Base-by-base conservation (phyloP, 2,888 invertebrate species). In the Panopea generosa region DNA sequence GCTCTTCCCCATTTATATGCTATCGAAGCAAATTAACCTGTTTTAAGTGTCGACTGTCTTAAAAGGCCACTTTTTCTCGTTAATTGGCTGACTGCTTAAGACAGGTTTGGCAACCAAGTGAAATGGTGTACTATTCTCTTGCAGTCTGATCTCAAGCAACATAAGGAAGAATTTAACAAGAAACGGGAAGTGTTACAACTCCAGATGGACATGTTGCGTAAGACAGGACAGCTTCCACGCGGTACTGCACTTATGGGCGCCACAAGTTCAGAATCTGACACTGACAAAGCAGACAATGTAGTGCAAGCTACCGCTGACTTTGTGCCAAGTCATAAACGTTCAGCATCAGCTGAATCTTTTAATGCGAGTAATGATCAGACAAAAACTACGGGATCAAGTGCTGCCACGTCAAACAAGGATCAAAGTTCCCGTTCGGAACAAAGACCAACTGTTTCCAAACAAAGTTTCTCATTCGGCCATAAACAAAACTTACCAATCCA, bases 121-220 rank as follows among this genome's bases (percentile, higher is more conserved):
- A n/a, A n/a, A n/a, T n/a, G n/a, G n/a, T n/a, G n/a, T n/a, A n/a
- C n/a, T n/a, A n/a, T 33, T 33, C 6, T 45, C 33, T 73, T 70
- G 18, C 70, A 88, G 87, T 68, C 74, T 79, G 98, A 98, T 90
- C 95, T 98, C 16, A 95, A 95, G 24, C 96, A 97, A 84, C 98
- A 98, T 91, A 94, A 98, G n/a, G 98, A 98, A 87, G 96, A 97
- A 86, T 93, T 98, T 14, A 98, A 96, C 90, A 94, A 97, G 24
- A 95, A 97, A 92, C 94, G 98, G 92, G 98, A 98, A 91, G 94
- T 96, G 57, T 93, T 98, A 49, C 95, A 96, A 67, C 95, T 95
- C 78, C 96, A 96, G 91, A 90, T 89, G 65, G 91, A 90, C 79
- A 83, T 88, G 82, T 86, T 89, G 83, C 85, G 83, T 40, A 81